Percentiles rank a stretch among this genome's conserved stretches.
Conservation (phyloP, 2,113 vertebrate species). For the Odocoileus hemionus region DNA sequence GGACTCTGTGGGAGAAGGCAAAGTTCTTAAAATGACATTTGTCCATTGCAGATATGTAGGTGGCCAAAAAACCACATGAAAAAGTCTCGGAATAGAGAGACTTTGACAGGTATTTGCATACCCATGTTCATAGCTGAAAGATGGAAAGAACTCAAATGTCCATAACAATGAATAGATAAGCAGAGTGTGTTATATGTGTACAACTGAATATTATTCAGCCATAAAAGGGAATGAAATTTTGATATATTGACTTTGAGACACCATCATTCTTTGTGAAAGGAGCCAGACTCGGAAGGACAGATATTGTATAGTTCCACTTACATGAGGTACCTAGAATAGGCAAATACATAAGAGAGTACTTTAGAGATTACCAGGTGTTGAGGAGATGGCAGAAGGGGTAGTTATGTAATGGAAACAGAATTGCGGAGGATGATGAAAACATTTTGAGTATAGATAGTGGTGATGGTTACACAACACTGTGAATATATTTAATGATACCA, state of each 20-base stretch:
- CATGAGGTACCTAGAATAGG: neutral
- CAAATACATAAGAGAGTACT: neutral
- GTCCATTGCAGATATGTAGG: neutral
- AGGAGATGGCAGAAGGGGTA: accelerated
- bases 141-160: neutral
- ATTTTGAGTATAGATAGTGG: neutral
- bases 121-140: neutral
- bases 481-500: neutral
- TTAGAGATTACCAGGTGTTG: neutral
- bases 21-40: neutral
- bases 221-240: neutral
- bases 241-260: neutral
- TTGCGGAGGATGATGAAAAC: neutral
- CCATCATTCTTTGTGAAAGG: neutral
- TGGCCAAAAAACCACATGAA: neutral
- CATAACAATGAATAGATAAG: neutral
- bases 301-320: neutral
- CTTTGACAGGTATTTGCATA: neutral
- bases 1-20: too few relatives aligned
- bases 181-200: neutral
- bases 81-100: neutral
- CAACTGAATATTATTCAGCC: neutral
- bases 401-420: neutral
- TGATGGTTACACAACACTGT: neutral
- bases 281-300: neutral